Base-by-base conservation (phyloP, 2,797 vertebrate species). In the Chrysolophus pictus region DNA sequence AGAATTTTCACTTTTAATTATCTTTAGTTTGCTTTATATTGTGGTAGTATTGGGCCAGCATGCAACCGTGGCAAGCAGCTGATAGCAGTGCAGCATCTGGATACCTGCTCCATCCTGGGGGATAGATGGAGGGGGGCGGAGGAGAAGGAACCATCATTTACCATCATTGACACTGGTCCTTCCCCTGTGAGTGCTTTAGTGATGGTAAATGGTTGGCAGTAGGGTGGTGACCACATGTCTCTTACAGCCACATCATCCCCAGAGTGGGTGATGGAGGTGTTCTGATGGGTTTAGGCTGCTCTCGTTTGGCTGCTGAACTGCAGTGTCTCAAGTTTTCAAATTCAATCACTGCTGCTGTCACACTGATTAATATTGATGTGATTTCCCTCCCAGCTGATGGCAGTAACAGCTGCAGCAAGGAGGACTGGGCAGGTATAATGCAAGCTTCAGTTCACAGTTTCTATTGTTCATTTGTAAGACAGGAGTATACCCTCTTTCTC, bases 311-410 rank as follows among this genome's bases (percentile, higher is more conserved):
- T 90, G 79, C 76, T 87, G 55, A 95, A 67, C 88, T 82, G 78
- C 71, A 18, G 4, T 33, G 92, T 83, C 93, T 84, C 16, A 86
- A 46, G 88, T 70, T 86, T 93, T 97, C 95, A 78, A 8, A 79
- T 81, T 93, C 93, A 94, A 84, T 95, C 90, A 74, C 18, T 53
- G 69, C 63, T 90, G 74, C 93, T 94, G 94, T 79, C 86, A 74
- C 2, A 0, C 2, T 90, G 94, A 94, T 96, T 79, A 26, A 64
- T 84, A 74, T 44, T 74, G 78, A 90, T 91, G 80, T 33, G 6
- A 44, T 88, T 93, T 88, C 51, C 67, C 81, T 83, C 47, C 72
- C 88, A 24, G 72, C 47, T 49, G 58, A 31, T 24, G 39, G 64
- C 76, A 81, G 85, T 46, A 81, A 29, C 74, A 64, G n/a, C 60